Evolutionary conservation across 2,888 invertebrate genomes (phyloP).

Genomic region (Quadroppia sp.): DNA sequence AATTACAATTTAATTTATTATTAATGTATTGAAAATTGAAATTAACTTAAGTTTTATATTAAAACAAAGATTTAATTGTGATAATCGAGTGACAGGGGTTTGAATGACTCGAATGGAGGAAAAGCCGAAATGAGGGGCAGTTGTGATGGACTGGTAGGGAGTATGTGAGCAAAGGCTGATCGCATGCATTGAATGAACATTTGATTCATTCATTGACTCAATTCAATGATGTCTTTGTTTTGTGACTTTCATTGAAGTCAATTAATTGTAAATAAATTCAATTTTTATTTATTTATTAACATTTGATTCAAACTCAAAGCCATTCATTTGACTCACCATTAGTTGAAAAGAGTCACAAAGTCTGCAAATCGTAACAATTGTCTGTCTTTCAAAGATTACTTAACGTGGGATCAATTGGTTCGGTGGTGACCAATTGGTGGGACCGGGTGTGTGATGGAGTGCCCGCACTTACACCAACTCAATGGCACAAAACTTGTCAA

Average conservation of each 20-base stretch:
- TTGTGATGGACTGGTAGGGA: too few relatives aligned
- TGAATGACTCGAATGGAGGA: too few relatives aligned
- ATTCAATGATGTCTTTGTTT: background rate
- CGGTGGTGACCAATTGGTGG: background rate
- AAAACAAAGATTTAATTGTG: too few relatives aligned
- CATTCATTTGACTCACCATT: background rate
- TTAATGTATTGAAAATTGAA: too few relatives aligned
- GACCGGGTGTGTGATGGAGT: conserved; percentile 51
- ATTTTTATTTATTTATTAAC: too few relatives aligned
- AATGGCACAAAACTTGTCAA: conserved; percentile 51
- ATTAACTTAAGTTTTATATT: too few relatives aligned
- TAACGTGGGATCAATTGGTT: background rate
- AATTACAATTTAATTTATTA: too few relatives aligned
- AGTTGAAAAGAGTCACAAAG: background rate
- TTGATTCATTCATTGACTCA: background rate
- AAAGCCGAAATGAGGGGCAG: too few relatives aligned
- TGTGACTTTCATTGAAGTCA: background rate
- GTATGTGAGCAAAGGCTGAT: background rate
- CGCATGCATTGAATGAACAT: background rate
- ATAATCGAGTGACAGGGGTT: too few relatives aligned
- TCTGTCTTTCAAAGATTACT: background rate
- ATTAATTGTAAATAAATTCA: background rate
- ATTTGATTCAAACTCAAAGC: too few relatives aligned
- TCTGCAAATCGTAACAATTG: background rate
- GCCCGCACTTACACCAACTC: conserved; percentile 51